These are phyloP conservation scores for Hyposoter didymator DNA, from an alignment of 2,888 invertebrate species.

Conservation along the genomic window DNA sequence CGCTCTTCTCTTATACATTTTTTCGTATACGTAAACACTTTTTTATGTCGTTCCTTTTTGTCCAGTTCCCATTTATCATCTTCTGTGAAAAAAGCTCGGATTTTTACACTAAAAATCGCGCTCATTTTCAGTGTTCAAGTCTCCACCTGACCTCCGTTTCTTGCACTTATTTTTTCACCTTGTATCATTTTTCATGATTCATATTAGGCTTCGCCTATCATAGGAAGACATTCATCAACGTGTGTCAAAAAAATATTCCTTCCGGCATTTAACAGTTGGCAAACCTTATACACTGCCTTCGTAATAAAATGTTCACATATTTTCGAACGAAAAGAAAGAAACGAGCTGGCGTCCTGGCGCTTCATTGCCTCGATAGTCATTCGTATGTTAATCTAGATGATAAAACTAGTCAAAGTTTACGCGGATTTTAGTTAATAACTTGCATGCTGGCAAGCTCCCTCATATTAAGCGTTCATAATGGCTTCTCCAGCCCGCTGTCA, in stretches of 20 bases:
- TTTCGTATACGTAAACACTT: constrained; percentile 50
- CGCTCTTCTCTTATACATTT: constrained; percentile 54
- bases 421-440: constrained; percentile 66
- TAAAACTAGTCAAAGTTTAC: constrained; percentile 38
- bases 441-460: constrained; percentile 52
- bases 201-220: neutral
- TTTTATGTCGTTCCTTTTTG: constrained; percentile 46
- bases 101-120: constrained; percentile 37
- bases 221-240: neutral
- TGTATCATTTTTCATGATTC: neutral
- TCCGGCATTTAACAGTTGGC: neutral
- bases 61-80: neutral
- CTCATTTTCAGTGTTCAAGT: neutral
- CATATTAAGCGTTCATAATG: constrained; percentile 63
- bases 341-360: constrained; percentile 52
- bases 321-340: constrained; percentile 5
- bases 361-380: constrained; percentile 53
- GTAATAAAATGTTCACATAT: neutral
- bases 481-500: constrained; percentile 48
- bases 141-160: neutral
- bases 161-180: neutral
- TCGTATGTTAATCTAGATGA: constrained; percentile 27
- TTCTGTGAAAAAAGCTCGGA: constrained; percentile 48
- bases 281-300: neutral
- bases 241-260: neutral